Percentiles rank a stretch among this genome's conserved stretches.
Conservation (phyloP, 2,888 invertebrate species). For the Dolichopus griseipennis region DNA sequence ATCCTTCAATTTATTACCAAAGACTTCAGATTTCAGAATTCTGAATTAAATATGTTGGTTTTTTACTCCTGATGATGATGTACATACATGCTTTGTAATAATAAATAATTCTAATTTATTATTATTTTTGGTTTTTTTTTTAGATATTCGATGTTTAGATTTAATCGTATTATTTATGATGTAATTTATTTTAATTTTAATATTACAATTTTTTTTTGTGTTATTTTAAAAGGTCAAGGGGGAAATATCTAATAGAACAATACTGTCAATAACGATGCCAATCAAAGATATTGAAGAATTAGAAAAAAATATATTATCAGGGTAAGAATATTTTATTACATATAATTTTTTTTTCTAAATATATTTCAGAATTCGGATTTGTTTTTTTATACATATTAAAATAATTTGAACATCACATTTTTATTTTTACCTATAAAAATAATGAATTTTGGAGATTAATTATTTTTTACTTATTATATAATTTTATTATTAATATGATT, state of each 20-base stretch:
- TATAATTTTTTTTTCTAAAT: neutral
- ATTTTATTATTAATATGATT: too few relatives aligned
- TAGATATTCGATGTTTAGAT: neutral
- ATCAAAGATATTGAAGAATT: constrained; percentile 54
- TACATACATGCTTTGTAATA: too few relatives aligned
- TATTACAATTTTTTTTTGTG: neutral
- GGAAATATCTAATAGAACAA: constrained; percentile 69
- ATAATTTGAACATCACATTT: too few relatives aligned
- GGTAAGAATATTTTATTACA: constrained; percentile 24
- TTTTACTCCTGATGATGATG: too few relatives aligned
- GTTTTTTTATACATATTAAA: too few relatives aligned
- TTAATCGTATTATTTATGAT: neutral
- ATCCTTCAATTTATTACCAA: too few relatives aligned
- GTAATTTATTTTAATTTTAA: neutral
- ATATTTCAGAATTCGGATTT: neutral
- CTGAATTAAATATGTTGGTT: too few relatives aligned
- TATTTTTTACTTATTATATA: too few relatives aligned
- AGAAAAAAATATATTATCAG: constrained; percentile 41
- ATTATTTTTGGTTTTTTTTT: neutral
- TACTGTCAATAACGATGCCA: constrained; percentile 71
- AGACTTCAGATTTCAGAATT: too few relatives aligned
- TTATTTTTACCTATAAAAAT: too few relatives aligned
- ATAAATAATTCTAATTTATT: neutral
- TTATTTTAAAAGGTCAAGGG: constrained; percentile 42
- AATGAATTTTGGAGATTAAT: too few relatives aligned